Percentiles rank a stretch among this genome's conserved stretches.
phyloP scores from a whole-genome alignment of 2,113 vertebrate species.

The Neotragus moschatus region DNA sequence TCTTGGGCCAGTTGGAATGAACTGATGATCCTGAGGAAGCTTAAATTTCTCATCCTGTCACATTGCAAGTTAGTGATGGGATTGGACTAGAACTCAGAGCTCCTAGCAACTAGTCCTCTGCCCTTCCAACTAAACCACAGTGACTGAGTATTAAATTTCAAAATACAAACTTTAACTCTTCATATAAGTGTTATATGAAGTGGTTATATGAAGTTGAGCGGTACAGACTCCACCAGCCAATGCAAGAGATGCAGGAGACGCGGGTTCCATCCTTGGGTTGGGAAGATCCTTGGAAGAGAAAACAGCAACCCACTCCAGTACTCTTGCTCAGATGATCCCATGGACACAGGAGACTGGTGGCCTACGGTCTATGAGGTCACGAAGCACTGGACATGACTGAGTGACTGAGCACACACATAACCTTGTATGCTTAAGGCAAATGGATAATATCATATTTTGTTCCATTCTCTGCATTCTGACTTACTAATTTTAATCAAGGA shows the following conservation, averaged over 20 bases:
- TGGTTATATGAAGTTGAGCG: not conserved
- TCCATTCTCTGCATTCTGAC: not conserved
- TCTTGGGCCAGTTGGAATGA: accelerated
- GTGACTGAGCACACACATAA: not conserved
- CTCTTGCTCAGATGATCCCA: not conserved
- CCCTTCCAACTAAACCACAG: not conserved
- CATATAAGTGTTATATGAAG: not conserved
- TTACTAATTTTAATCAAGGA: not conserved
- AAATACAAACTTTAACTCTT: not conserved
- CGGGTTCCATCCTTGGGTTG: not conserved
- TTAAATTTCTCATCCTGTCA: not conserved
- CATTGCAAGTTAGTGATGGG: not conserved
- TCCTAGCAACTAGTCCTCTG: not conserved
- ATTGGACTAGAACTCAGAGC: not conserved
- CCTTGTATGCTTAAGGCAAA: not conserved
- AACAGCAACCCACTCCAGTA: not conserved
- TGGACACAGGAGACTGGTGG: not conserved
- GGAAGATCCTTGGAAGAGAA: not conserved
- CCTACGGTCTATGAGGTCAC: not conserved
- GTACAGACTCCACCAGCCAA: not conserved
- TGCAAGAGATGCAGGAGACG: not conserved
- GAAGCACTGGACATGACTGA: not conserved
- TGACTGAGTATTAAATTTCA: not conserved
- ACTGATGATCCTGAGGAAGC: not conserved
- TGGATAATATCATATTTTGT: not conserved